Evolutionary conservation across 1,140 invertebrate genomes (phyloP).

Genomic region (Bombyx mori): ASM3026992v2 NC_085128.1:5625501-5626000

Average conservation of each 20-base stretch:
- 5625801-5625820: conserved; percentile 53
- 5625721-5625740: conserved; percentile 53
- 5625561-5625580: neutral
- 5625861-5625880: conserved; percentile 61
- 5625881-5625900: conserved; percentile 49
- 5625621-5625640: conserved; percentile 29
- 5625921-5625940: conserved; percentile 49
- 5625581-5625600: no score
- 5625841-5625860: conserved; percentile 62
- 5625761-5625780: conserved; percentile 56
- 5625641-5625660: conserved; percentile 20
- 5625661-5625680: conserved; percentile 61
- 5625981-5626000: conserved; percentile 11
- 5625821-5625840: conserved; percentile 63
- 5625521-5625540: conserved; percentile 3
- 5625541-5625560: neutral
- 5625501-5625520: conserved; percentile 23
- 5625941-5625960: conserved; percentile 24
- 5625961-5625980: conserved; percentile 9
- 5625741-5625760: conserved; percentile 40
- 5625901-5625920: conserved; percentile 54
- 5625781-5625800: conserved; percentile 54
- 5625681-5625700: conserved; percentile 63
- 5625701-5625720: conserved; percentile 62
- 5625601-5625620: conserved; percentile 5